phyloP scores from a whole-genome alignment of 2,888 invertebrate species.

The Trichogramma evanescens region DNA sequence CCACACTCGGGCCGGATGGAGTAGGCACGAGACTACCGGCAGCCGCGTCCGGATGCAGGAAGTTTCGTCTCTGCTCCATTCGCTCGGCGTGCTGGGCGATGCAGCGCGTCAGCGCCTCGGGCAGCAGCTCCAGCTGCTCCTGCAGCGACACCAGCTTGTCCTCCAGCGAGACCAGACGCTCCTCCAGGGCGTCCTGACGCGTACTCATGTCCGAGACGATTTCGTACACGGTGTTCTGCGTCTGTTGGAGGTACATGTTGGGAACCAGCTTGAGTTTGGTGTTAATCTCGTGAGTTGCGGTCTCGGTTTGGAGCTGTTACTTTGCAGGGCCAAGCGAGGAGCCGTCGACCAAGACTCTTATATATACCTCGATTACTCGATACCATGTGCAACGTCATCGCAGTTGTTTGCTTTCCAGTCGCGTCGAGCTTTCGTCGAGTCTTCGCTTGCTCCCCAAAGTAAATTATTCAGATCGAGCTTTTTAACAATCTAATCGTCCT shows the following conservation, averaged over 20 bases:
- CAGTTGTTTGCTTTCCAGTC: too few relatives aligned
- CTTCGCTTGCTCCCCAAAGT: too few relatives aligned
- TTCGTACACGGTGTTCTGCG: constrained; percentile 96
- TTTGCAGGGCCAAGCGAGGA: too few relatives aligned
- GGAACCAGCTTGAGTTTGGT: too few relatives aligned
- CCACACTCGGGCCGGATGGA: constrained; percentile 49
- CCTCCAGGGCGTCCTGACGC: constrained; percentile 88
- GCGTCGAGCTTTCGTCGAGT: too few relatives aligned
- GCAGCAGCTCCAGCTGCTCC: constrained; percentile 78
- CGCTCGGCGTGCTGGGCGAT: constrained; percentile 69
- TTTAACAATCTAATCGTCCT: too few relatives aligned
- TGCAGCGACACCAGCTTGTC: constrained; percentile 82
- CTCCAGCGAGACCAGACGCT: constrained; percentile 86
- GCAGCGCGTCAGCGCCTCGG: constrained; percentile 72
- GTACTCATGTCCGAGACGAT: constrained; percentile 96
- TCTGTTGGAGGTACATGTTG: constrained; percentile 55
- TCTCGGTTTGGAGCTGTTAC: too few relatives aligned
- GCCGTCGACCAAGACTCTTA: too few relatives aligned
- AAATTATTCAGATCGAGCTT: too few relatives aligned
- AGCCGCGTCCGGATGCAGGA: constrained; percentile 81
- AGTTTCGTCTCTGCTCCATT: constrained; percentile 75
- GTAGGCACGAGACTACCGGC: constrained; percentile 51
- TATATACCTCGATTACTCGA: too few relatives aligned
- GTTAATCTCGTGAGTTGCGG: too few relatives aligned
- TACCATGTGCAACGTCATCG: too few relatives aligned